phyloP scores from a whole-genome alignment of 2,797 vertebrate species.

The Cossypha heuglini region DNA sequence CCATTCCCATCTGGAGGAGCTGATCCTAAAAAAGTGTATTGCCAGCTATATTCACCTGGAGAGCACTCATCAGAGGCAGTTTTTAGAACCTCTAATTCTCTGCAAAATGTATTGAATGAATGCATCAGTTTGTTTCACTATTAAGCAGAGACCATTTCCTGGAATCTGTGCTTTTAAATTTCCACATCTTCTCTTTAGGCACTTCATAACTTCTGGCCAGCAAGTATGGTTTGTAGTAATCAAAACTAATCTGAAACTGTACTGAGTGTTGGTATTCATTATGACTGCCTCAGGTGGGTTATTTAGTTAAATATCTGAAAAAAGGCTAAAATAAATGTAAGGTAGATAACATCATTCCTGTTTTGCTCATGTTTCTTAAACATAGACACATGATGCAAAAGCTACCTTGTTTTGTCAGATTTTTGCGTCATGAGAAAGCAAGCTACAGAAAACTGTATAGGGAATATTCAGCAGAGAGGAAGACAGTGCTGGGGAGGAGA shows the following conservation, averaged over 20 bases:
- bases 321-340: not conserved
- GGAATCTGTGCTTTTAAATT: not conserved
- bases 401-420: not conserved
- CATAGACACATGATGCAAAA: not conserved
- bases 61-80: not conserved
- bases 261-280: not conserved
- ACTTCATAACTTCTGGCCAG: not conserved
- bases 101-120: not conserved
- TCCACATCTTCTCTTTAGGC: not conserved
- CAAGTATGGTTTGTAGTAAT: not conserved
- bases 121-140: not conserved
- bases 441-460: not conserved
- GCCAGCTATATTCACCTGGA: not conserved
- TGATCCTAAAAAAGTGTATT: not conserved
- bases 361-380: not conserved
- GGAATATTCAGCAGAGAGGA: not conserved
- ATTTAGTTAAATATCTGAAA: not conserved
- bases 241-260: not conserved
- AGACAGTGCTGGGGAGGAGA: not conserved
- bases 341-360: not conserved
- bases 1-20: not conserved
- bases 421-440: not conserved
- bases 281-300: not conserved
- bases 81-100: not conserved
- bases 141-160: not conserved